Conservation (phyloP, 1,140 invertebrate genomes). For the Zelostemma sp. region DNA sequence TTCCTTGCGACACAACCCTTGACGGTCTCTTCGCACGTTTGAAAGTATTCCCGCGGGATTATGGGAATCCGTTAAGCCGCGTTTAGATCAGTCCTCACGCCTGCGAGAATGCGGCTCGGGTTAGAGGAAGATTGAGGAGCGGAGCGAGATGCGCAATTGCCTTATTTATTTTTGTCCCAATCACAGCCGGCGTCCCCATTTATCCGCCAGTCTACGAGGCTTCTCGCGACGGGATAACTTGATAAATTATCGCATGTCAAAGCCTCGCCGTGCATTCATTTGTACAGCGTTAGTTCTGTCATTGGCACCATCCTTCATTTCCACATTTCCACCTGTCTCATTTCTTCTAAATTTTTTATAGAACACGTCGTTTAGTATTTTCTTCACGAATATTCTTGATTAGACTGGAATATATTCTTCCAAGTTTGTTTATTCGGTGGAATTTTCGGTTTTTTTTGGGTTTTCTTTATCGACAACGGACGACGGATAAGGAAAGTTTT, state of each 20-base stretch:
- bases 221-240: conserved; percentile 38
- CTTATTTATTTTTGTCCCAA: conserved; percentile 67
- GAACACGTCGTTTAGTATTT: neutral
- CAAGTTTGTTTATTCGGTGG: too few relatives aligned
- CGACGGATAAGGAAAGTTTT: neutral
- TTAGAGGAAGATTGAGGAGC: conserved; percentile 17
- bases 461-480: too few relatives aligned
- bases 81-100: conserved; percentile 20
- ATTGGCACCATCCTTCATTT: conserved; percentile 65
- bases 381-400: neutral
- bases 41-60: conserved; percentile 41
- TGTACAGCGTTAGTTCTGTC: conserved; percentile 65
- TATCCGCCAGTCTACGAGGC: conserved; percentile 9
- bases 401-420: too few relatives aligned
- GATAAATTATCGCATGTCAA: conserved; percentile 65
- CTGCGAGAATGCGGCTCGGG: conserved; percentile 15
- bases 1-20: conserved; percentile 22
- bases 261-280: conserved; percentile 65
- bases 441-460: too few relatives aligned
- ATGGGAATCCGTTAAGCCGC: conserved; percentile 45
- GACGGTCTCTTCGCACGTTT: conserved; percentile 39
- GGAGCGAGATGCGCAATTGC: conserved; percentile 47
- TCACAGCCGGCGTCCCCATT: conserved; percentile 42
- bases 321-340: conserved; percentile 6
- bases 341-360: conserved; percentile 11